Evolutionary conservation across 2,797 vertebrate species (phyloP), one percentile per base, ranked within the genome.

Genomic region (Glossophaga mutica): DNA sequence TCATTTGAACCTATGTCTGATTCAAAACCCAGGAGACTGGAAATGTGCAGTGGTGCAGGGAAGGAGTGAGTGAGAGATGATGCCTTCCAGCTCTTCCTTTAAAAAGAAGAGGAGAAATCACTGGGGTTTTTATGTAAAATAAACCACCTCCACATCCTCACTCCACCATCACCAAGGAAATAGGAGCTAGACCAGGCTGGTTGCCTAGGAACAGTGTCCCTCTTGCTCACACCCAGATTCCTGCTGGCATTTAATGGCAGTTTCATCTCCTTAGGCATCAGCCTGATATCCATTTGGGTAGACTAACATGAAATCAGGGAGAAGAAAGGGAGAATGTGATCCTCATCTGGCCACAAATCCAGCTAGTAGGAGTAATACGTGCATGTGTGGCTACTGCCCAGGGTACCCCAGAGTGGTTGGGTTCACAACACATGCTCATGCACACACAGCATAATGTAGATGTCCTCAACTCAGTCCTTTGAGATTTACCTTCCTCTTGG

Each of bases 131-230:
- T 71, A 70, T 92, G 67, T 94, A 94, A 94, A 97, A 91, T 86
- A 96, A 86, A 86, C 70, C 77, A 94, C 87, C 89, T 50, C 86
- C 93, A 92, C n/a, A 78, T 32, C 65, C 39, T 94, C 42, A 55
- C 34, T 55, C 68, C 52, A 8, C 90, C 50, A 81, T 95, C 87
- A 86, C 94, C 94, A 96, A 92, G 90, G 96, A 94, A 94, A 96
- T 88, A 18, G 70, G 82, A 91, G 77, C 74, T 88, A 78, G 88
- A 88, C 94, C 70, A 92, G 83, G 24, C 67, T 59, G 46, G 94
- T 97, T 97, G 93, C 97, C 88, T 96, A 79, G 97, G 44, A 96
- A 94, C 94, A 57, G 55, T 32, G 24, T 78, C 21, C 76, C 29
- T 95, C 57, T 93, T 83, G 88, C 74, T 95, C 67, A 73, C 24